Evolutionary conservation across 2,888 invertebrate species (phyloP), one percentile per base, ranked within the genome.

Genomic region (Pristionchus fissidentatus): DNA sequence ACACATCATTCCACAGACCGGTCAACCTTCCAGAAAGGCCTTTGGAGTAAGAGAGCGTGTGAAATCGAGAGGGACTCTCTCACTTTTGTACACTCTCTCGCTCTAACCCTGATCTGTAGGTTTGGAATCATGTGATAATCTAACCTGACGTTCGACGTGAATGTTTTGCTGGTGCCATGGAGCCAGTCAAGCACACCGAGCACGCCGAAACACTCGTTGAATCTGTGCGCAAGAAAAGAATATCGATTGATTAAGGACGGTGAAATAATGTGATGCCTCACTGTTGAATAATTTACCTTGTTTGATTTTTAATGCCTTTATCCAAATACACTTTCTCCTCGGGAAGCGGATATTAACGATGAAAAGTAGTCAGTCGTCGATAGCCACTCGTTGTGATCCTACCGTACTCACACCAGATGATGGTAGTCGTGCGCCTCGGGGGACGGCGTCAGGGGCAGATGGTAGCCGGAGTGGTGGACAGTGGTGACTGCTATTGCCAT

Each of bases 401-500:
- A 57, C 75, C 38, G 79, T 57, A 79, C 93, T 91, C 89, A 94
- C 94, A 96, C 96, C 87, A 96, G 94, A 93, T 96, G 96, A 93
- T 96, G 96, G 93, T 95, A 96, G 93, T 96, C 96, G 91, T 96
- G 96, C 0, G 95, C 95, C 93, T 96, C 96, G 10, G 96, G 96
- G 66, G 96, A 96, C 8, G 96, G 95, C 92, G 96, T 95, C 93
- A 96, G 95, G 0, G 96, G 96, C 90, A 96, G 93, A 93, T 96
- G 96, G 92, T 96, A 96, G 19, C 96, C 96, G 70, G 95, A 95
- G 93, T 96, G 96, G 13, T 96, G 95, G 91, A 96, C 95, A 79
- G 96, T 94, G 1, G 96, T 96, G 3, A 95, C 95, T 41, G 95
- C 92, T 88, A 96, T 95, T n/a, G 95, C 96, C 85, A 96, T 91